A percentile compares a stretch with the other conserved stretches of the same genome.
These are phyloP conservation scores for Pycnonotus jocosus DNA, from an alignment of 2,113 vertebrate species.

Conservation along the genomic window DNA sequence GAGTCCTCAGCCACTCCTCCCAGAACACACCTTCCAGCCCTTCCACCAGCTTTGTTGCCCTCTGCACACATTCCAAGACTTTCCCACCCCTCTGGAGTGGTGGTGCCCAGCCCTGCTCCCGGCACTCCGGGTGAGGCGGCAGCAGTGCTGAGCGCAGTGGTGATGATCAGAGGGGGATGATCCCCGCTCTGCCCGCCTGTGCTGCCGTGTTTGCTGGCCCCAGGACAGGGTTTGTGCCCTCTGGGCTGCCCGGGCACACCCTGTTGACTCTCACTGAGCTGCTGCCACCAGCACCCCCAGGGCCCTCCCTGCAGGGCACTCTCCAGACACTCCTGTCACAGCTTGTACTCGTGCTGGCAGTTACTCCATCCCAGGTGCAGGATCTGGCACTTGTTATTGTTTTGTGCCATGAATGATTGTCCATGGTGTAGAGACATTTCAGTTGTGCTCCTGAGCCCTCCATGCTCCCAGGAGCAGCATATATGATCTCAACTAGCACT, in stretches of 20 bases:
- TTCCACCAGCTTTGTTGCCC: background rate
- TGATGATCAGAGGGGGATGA: background rate
- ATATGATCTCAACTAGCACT: background rate
- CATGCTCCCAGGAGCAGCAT: background rate
- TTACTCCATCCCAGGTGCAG: background rate
- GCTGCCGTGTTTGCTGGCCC: background rate
- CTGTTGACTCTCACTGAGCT: background rate
- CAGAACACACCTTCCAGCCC: background rate
- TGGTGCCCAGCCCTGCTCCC: background rate
- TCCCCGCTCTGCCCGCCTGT: background rate
- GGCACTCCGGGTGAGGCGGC: fast-evolving
- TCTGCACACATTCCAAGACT: background rate
- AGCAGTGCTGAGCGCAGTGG: fast-evolving
- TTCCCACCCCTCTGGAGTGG: background rate
- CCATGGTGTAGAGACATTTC: background rate
- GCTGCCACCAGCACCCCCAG: background rate
- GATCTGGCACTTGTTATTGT: background rate
- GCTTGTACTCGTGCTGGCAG: background rate
- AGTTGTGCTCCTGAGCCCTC: background rate
- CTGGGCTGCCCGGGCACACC: background rate
- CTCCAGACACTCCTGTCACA: background rate
- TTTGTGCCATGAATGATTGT: background rate
- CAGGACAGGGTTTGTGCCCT: background rate
- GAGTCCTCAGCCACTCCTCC: background rate
- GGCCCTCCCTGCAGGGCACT: background rate